Percentiles rank a stretch among this genome's conserved stretches.
Evolutionary conservation across 2,797 vertebrate genomes (phyloP).

Genomic region (Chaenodraco wilsoni): DNA sequence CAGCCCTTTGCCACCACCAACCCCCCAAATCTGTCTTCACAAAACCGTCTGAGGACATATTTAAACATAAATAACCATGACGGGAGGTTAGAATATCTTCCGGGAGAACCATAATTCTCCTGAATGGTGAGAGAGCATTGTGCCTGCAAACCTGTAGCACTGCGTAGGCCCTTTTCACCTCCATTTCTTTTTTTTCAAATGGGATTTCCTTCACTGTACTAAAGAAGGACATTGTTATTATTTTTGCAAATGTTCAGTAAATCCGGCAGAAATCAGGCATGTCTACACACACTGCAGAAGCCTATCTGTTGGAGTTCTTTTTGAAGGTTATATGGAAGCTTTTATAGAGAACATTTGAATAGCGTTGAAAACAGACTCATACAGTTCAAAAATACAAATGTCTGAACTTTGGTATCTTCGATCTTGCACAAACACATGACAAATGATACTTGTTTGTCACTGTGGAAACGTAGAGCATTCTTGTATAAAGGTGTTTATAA

Average conservation of each 20-base stretch:
- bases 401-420: neutral
- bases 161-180: conserved; percentile 7
- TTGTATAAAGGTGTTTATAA: neutral
- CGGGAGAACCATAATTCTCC: conserved; percentile 42
- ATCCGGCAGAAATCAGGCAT: neutral
- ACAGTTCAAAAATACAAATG: neutral
- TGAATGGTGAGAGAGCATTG: conserved; percentile 14
- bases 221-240: neutral
- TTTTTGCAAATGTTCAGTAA: neutral
- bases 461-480: neutral
- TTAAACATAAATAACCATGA: conserved; percentile 64
- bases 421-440: neutral
- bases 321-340: neutral
- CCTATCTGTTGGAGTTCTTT: neutral
- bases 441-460: neutral
- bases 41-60: conserved; percentile 62
- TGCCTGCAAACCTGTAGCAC: conserved; percentile 5
- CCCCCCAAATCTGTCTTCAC: conserved; percentile 60
- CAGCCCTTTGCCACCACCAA: conserved; percentile 48
- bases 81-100: conserved; percentile 42
- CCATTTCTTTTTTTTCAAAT: conserved; percentile 12
- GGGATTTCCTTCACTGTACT: neutral
- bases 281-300: neutral
- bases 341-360: neutral
- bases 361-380: neutral